A percentile compares a stretch with the other conserved stretches of the same genome.
Conservation (phyloP, 1,140 invertebrate genomes). For the Manduca sexta region DNA sequence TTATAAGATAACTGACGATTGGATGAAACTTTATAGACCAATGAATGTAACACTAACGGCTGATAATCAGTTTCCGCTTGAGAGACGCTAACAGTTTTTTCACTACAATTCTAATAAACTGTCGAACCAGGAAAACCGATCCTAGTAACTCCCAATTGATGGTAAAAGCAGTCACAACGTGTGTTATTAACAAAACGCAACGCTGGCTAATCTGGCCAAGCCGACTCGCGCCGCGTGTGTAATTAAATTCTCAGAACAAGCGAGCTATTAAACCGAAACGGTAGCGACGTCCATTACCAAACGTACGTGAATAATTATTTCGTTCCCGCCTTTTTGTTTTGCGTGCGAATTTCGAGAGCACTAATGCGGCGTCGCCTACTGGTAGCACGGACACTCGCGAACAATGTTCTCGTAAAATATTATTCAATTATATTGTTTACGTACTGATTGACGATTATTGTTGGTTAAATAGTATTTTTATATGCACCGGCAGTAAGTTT, state of each 20-base stretch:
- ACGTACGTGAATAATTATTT: slow-evolving; percentile 72
- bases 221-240: slow-evolving; percentile 31
- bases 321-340: slow-evolving; percentile 65
- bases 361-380: slow-evolving; percentile 59
- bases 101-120: too few relatives aligned
- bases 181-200: slow-evolving; percentile 67
- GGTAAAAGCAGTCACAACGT: too few relatives aligned
- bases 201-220: slow-evolving; percentile 56
- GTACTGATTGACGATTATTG: too few relatives aligned
- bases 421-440: slow-evolving; percentile 47
- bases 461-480: too few relatives aligned
- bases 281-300: slow-evolving; percentile 68
- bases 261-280: slow-evolving; percentile 67
- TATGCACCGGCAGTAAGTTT: too few relatives aligned
- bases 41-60: too few relatives aligned
- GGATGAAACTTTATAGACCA: too few relatives aligned
- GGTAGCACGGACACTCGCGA: slow-evolving; percentile 57
- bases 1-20: too few relatives aligned
- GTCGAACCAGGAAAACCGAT: too few relatives aligned
- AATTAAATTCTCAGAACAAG: slow-evolving; percentile 71
- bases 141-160: too few relatives aligned
- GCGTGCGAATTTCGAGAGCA: slow-evolving; percentile 62
- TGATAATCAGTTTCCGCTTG: too few relatives aligned
- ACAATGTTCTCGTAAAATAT: slow-evolving; percentile 70
- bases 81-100: too few relatives aligned